Conservation (phyloP, 2,888 invertebrate species). For the Hyposoter dolosus region DNA sequence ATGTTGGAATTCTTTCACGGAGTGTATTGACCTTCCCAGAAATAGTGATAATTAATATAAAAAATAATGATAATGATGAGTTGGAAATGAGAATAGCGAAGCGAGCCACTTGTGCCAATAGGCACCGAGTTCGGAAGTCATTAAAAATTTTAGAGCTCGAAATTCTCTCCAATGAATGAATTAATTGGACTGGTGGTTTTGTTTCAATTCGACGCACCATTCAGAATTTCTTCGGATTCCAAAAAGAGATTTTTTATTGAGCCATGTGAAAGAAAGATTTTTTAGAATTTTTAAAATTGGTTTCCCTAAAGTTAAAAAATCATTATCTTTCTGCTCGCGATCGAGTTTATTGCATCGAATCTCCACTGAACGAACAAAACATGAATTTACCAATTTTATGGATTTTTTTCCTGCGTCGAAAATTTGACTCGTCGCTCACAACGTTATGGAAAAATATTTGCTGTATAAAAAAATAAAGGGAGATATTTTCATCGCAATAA, state of each 20-base stretch:
- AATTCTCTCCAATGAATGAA: not conserved
- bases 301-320: not conserved
- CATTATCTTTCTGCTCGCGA: not conserved
- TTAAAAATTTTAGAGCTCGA: not conserved
- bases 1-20: not conserved
- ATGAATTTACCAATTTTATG: not conserved
- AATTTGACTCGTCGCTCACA: not conserved
- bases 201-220: too few species aligned
- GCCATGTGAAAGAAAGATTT: too few species aligned
- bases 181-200: not conserved
- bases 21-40: not conserved
- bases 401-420: not conserved
- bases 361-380: not conserved
- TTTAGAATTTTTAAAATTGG: too few species aligned
- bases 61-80: not conserved
- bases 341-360: not conserved
- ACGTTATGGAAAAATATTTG: not conserved
- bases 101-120: not conserved
- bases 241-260: too few species aligned
- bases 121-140: not conserved
- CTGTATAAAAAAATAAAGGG: not conserved
- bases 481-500: not conserved
- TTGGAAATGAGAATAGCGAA: not conserved
- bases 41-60: not conserved
- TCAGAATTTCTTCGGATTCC: too few species aligned